Conservation (phyloP, 2,888 invertebrate genomes). For the Drosophila niveifrons region DNA sequence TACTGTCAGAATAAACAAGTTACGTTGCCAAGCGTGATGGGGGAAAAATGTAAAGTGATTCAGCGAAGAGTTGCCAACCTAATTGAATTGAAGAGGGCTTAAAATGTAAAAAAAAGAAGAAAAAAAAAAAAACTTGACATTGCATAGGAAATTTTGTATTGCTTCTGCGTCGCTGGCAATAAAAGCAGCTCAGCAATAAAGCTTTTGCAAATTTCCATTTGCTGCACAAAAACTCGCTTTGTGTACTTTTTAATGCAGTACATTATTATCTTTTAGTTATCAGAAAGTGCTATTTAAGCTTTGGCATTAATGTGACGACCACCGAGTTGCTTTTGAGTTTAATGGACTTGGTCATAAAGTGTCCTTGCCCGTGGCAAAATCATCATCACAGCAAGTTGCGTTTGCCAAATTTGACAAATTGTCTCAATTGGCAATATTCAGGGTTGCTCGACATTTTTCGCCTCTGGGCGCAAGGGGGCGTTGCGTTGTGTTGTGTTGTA, state of each 20-base stretch:
- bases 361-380: conserved; percentile 43
- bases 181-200: conserved; percentile 32
- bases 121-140: conserved; percentile 7
- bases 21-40: conserved; percentile 13
- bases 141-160: conserved; percentile 18
- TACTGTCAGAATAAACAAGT: background rate
- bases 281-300: conserved; percentile 3
- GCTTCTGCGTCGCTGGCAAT: conserved; percentile 2
- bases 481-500: background rate
- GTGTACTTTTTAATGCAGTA: conserved; percentile 15
- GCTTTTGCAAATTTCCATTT: conserved; percentile 7
- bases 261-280: conserved; percentile 11
- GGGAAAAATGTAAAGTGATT: background rate
- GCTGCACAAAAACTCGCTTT: conserved; percentile 8
- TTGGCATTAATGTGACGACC: too few species aligned
- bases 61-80: conserved; percentile 24
- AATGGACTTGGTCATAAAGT: conserved; percentile 37
- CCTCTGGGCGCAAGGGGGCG: conserved; percentile 35
- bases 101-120: conserved; percentile 1
- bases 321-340: conserved; percentile 28
- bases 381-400: conserved; percentile 13
- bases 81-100: conserved; percentile 38
- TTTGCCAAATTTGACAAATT: conserved; percentile 55
- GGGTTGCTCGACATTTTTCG: conserved; percentile 27
- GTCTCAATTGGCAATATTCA: conserved; percentile 52